These are phyloP conservation scores for Loriculus beryllinus DNA, from an alignment of 2,797 vertebrate genomes.

Conservation along the genomic window DNA sequence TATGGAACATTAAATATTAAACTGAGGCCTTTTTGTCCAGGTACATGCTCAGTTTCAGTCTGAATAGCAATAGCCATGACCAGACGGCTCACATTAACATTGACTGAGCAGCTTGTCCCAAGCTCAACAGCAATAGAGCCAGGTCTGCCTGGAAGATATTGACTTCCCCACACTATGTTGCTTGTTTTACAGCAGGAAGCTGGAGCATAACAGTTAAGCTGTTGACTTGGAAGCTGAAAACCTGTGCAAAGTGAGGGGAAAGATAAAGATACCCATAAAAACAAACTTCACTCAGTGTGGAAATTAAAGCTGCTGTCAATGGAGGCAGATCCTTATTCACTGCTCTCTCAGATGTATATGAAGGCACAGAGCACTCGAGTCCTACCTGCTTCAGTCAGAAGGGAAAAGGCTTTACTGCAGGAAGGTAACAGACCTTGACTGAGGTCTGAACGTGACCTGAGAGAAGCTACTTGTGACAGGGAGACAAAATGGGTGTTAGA, in stretches of 20 bases:
- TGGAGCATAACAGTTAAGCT: neutral
- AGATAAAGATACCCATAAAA: neutral
- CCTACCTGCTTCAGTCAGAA: neutral
- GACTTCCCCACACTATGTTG: rapidly evolving
- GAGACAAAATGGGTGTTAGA: neutral
- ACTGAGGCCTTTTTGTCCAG: neutral
- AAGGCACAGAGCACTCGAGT: neutral
- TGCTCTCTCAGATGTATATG: neutral
- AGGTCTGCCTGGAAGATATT: neutral
- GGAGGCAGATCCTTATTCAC: neutral
- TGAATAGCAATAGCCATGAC: neutral
- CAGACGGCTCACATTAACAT: neutral
- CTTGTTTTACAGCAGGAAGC: neutral
- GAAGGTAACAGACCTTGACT: neutral
- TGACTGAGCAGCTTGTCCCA: neutral
- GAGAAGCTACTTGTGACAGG: neutral
- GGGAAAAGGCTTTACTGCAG: neutral
- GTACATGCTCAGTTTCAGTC: neutral
- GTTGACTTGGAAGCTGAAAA: neutral
- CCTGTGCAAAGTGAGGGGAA: neutral
- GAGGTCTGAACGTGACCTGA: neutral
- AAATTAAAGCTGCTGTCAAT: neutral
- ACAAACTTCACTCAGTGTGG: neutral
- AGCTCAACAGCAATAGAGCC: neutral
- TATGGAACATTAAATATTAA: slow-evolving; percentile 53